A percentile compares a stretch with the other conserved stretches of the same genome.
Conservation (phyloP, 1,140 invertebrate genomes). For the Leptinotarsa defecta region DNA sequence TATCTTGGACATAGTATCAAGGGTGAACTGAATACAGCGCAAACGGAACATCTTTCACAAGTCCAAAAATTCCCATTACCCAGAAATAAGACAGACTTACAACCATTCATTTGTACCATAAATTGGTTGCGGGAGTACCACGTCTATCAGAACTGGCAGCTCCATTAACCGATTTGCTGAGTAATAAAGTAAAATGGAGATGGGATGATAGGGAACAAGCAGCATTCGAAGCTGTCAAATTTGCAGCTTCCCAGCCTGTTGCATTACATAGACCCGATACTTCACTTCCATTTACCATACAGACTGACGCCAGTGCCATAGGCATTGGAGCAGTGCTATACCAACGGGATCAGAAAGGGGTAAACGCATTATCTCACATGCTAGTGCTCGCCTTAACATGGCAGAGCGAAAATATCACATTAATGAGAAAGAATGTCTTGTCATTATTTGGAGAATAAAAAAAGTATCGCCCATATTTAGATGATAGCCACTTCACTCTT, state of each 20-base stretch:
- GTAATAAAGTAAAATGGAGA: conserved; percentile 30
- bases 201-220: conserved; percentile 15
- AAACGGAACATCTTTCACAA: conserved; percentile 35
- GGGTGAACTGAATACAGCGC: conserved; percentile 35
- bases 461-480: conserved; percentile 45
- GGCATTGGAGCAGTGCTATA: conserved; percentile 33
- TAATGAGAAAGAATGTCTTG: conserved; percentile 37
- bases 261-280: conserved; percentile 37
- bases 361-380: conserved; percentile 25
- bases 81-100: conserved; percentile 35
- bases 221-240: conserved; percentile 48
- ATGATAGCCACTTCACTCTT: conserved; percentile 47
- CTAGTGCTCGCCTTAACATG: conserved; percentile 27
- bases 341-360: conserved; percentile 15
- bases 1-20: conserved; percentile 45
- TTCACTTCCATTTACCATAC: conserved; percentile 23
- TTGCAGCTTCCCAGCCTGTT: conserved; percentile 34
- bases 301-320: conserved; percentile 25
- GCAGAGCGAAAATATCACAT: conserved; percentile 32
- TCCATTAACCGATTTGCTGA: conserved; percentile 36
- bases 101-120: conserved; percentile 40
- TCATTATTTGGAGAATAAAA: conserved; percentile 50
- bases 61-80: conserved; percentile 40
- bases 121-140: conserved; percentile 45
- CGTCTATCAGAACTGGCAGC: conserved; percentile 34